Base-by-base conservation (phyloP, 1,140 invertebrate species). In the Lordiphosa clarofinis region DNA sequence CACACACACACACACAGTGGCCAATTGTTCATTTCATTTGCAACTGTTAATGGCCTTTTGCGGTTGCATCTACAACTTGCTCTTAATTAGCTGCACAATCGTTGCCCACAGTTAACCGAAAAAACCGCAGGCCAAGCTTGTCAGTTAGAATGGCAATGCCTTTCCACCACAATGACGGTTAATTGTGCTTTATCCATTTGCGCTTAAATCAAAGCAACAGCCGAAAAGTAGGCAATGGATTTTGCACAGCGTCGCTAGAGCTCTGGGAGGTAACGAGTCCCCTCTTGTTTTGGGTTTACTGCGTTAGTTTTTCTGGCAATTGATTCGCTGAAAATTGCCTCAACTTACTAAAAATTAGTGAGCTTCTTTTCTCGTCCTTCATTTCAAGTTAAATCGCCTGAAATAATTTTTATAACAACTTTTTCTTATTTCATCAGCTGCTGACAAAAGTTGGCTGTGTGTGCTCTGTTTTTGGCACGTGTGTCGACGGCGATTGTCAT, bases 11-110 rank as follows among this genome's bases (percentile, higher is more conserved):
- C 21, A 28, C 5, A 28, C 4, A 59, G 31, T 13, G 21, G 54
- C 48, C 50, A 67, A 67, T 66, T 71, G 63, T 55, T 36, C 55
- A 68, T 68, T 68, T 67, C 47, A 68, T 68, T 68, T 67, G 55
- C 65, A 66, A 57, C 42, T 53, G 65, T 40, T 68, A 46, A 54
- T 67, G 65, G 55, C 38, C 44, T 60, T 54, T 54, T 69, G 66
- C 37, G 64, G 56, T 49, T 60, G 56, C 56, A 60, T 31, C 24
- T 52, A 13, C 43, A 19, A n/a, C 3, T 28, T 31, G 12, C 28
- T 33, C 54, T 24, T 46, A 46, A 46, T 46, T 21, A 46, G 43
- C 21, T 28, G 13, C 8, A 13, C 43, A 46, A 46, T 31, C 19
- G 43, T 46, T 11, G 24, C 21, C 43, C 24, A 46, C 12, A 19